phyloP scores from a whole-genome alignment of 2,888 invertebrate genomes.

The Melinopterus prodromus region DNA sequence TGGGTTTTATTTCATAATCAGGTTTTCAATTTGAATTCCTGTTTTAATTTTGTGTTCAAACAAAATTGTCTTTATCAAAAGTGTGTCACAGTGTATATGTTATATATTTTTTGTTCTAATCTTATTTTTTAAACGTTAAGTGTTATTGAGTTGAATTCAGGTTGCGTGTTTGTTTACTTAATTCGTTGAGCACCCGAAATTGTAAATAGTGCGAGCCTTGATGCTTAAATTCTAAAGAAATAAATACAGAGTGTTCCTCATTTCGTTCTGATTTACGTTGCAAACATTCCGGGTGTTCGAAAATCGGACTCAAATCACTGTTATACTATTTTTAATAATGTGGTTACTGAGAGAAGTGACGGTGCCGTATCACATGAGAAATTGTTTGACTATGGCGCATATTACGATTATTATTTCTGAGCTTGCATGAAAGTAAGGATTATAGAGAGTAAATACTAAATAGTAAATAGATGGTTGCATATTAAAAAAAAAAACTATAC shows the following conservation, averaged over 20 bases:
- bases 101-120: background rate
- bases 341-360: background rate
- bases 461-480: background rate
- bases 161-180: background rate
- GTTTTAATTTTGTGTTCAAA: no score
- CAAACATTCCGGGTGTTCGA: background rate
- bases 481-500: background rate
- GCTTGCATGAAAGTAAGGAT: slow-evolving; percentile 4
- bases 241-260: background rate
- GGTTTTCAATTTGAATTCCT: no score
- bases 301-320: background rate
- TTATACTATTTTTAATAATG: background rate
- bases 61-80: no score
- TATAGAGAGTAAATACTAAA: background rate
- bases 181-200: background rate
- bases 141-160: background rate
- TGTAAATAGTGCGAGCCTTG: background rate
- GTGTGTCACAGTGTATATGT: background rate
- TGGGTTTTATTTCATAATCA: no score
- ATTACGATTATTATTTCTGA: background rate
- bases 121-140: background rate
- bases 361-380: background rate
- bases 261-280: background rate
- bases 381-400: background rate
- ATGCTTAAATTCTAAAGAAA: background rate